Percentiles rank a stretch among this genome's conserved stretches.
These are phyloP conservation scores for Diglossa cyanea DNA, from an alignment of 2,797 vertebrate species.

Conservation along the genomic window DNA sequence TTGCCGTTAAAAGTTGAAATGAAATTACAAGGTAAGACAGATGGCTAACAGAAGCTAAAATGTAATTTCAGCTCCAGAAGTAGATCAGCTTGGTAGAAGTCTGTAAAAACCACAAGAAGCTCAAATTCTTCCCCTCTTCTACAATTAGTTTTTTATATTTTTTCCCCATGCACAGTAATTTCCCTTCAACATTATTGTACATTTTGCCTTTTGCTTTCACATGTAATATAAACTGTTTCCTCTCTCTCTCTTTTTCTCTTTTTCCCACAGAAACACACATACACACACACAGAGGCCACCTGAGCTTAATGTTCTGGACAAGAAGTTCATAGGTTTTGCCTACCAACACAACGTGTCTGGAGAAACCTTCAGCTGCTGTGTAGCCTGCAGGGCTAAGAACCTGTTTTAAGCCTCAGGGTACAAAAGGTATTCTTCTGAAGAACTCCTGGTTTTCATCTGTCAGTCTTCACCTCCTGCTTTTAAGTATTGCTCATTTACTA, in stretches of 20 bases:
- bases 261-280: too few species aligned
- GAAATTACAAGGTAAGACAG: neutral
- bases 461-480: neutral
- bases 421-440: neutral
- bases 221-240: fast-evolving
- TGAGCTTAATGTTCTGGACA: neutral
- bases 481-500: neutral
- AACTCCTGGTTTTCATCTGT: neutral
- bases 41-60: neutral
- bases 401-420: neutral
- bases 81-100: neutral
- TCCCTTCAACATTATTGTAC: fast-evolving
- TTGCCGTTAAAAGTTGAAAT: neutral
- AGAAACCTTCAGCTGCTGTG: neutral
- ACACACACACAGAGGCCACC: neutral
- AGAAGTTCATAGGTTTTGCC: neutral
- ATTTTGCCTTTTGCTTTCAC: neutral
- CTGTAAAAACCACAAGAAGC: neutral
- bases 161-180: neutral
- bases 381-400: neutral
- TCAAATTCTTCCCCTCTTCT: neutral
- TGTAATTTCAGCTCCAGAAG: neutral
- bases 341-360: neutral
- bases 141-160: neutral
- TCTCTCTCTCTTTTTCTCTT: neutral